A percentile compares a stretch with the other conserved stretches of the same genome.
Conservation (phyloP, 2,113 vertebrate species). For the Ciconia maguari region DNA sequence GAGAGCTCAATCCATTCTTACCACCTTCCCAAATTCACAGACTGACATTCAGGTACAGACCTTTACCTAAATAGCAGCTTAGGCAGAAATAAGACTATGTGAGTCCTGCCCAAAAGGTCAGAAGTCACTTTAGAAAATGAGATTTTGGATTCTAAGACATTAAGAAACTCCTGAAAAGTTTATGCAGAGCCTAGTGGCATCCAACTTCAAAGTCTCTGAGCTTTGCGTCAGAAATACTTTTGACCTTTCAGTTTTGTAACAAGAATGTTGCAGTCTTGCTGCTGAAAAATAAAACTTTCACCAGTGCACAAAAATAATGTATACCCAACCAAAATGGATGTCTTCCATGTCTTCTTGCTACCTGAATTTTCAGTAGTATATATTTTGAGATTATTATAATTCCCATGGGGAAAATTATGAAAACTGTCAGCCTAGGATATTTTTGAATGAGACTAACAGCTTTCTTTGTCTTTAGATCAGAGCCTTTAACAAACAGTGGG, state of each 20-base stretch:
- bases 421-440: not conserved
- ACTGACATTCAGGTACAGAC: not conserved
- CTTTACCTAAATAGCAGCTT: not conserved
- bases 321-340: not conserved
- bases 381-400: not conserved
- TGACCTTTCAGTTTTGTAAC: not conserved
- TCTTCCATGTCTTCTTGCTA: not conserved
- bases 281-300: not conserved
- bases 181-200: not conserved
- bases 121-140: not conserved
- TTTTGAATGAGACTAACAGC: not conserved
- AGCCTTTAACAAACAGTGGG: not conserved
- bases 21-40: not conserved
- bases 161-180: not conserved
- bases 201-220: not conserved
- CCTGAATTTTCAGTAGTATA: not conserved
- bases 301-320: not conserved
- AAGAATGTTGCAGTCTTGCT: not conserved
- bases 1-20: not conserved
- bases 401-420: not conserved
- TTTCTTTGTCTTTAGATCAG: not conserved
- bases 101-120: not conserved
- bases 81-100: not conserved
- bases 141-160: not conserved
- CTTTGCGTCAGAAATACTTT: not conserved